Percentiles rank a stretch among this genome's conserved stretches.
These are phyloP conservation scores for Acropora tenuis DNA, from an alignment of 64 coral and sea anemone species.

Conservation along the genomic window DNA sequence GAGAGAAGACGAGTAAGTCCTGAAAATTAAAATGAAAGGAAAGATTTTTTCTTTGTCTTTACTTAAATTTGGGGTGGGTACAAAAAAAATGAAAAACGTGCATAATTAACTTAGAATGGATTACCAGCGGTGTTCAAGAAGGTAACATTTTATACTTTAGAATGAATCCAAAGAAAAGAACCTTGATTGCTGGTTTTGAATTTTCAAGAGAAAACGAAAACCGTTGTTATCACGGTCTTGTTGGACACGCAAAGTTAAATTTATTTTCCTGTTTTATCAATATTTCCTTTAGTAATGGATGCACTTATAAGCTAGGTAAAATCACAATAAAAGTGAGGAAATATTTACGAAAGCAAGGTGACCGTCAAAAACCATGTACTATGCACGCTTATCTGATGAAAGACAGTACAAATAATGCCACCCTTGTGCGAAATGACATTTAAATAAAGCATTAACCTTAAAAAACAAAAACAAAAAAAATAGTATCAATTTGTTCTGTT, in stretches of 20 bases:
- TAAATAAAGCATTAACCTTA: background rate
- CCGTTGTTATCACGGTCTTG: no score
- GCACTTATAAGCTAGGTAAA: background rate
- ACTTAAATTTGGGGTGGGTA: constrained; percentile 32
- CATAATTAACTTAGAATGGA: background rate
- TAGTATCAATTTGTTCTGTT: background rate
- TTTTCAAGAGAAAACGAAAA: background rate
- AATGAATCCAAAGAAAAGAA: no score
- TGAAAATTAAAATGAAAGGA: background rate
- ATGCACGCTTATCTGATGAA: background rate
- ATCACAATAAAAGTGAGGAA: background rate
- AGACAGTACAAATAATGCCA: background rate
- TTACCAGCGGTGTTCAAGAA: background rate
- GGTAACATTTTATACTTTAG: no score
- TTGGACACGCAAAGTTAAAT: background rate
- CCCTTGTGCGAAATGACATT: no score
- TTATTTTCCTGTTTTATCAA: background rate
- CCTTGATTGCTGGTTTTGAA: background rate
- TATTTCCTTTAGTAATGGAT: background rate
- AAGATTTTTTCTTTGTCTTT: background rate
- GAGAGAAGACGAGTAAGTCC: no score
- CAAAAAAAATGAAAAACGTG: constrained; percentile 15
- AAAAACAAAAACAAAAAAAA: background rate
- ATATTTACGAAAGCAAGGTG: background rate
- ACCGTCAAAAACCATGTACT: background rate